Conservation (phyloP, 2,113 vertebrate species). For the Pardalotus punctatus region DNA sequence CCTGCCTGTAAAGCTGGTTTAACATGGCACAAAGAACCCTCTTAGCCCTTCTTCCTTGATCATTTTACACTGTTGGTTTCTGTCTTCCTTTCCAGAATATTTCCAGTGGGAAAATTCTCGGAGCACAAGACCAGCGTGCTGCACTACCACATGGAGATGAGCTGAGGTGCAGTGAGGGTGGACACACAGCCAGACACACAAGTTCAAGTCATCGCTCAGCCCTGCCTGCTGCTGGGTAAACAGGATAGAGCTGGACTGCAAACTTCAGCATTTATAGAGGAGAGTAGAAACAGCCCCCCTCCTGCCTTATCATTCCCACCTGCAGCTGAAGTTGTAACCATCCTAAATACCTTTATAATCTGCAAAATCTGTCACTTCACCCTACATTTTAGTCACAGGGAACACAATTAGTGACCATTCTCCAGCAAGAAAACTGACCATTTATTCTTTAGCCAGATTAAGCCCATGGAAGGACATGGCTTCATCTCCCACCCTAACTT, state of each 20-base stretch:
- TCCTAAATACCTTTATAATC: background rate
- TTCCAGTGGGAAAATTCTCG: background rate
- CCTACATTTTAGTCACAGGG: background rate
- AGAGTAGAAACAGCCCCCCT: background rate
- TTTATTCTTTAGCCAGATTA: background rate
- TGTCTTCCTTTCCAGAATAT: background rate
- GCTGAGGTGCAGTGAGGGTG: background rate
- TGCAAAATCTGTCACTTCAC: background rate
- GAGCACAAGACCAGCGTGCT: background rate
- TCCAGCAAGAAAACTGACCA: accelerated
- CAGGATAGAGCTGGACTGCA: background rate
- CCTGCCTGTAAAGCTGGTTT: background rate
- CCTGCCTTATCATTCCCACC: background rate
- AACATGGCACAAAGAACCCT: background rate
- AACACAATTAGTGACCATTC: background rate
- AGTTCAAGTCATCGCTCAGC: background rate
- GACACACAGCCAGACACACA: background rate
- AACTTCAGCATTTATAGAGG: too few species aligned
- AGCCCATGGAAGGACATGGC: background rate
- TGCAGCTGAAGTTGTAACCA: background rate
- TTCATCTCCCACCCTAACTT: background rate
- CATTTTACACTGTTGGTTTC: background rate
- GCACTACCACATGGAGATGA: background rate
- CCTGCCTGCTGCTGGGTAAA: background rate
- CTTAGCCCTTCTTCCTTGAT: background rate